phyloP scores from a whole-genome alignment of 1,140 invertebrate species.

The Penaeus indicus region DNA sequence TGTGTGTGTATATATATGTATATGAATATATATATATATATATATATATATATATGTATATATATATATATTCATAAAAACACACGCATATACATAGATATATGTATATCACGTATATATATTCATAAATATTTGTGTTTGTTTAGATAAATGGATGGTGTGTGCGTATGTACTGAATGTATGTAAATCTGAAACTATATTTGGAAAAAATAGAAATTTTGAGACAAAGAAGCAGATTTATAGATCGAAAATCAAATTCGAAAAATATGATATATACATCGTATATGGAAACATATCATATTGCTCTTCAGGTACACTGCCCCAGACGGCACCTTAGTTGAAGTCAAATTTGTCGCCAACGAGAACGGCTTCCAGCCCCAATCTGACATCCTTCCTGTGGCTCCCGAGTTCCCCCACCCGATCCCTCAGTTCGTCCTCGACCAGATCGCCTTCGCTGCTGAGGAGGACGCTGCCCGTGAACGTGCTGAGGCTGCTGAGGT shows the following conservation, averaged over 20 bases:
- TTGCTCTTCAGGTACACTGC: conserved; percentile 45
- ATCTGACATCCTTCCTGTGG: conserved; percentile 60
- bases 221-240: too few species aligned
- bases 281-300: neutral
- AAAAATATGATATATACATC: neutral
- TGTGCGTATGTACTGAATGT: too few species aligned
- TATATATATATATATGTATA: too few species aligned
- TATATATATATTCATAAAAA: neutral
- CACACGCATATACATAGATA: too few species aligned
- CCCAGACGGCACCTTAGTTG: conserved; percentile 56
- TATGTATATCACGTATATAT: too few species aligned
- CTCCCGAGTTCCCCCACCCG: conserved; percentile 52
- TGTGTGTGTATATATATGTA: too few species aligned
- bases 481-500: neutral
- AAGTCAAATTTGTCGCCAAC: conserved; percentile 61
- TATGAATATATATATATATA: too few species aligned
- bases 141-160: too few species aligned
- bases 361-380: conserved; percentile 63
- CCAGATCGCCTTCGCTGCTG: conserved; percentile 59
- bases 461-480: conserved; percentile 43
- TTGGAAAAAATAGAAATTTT: too few species aligned
- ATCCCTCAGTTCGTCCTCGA: conserved; percentile 62
- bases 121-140: too few species aligned
- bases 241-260: neutral
- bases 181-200: too few species aligned